Base-by-base conservation (phyloP, 2,888 invertebrate species). In the Monoplex corrugatus region DNA sequence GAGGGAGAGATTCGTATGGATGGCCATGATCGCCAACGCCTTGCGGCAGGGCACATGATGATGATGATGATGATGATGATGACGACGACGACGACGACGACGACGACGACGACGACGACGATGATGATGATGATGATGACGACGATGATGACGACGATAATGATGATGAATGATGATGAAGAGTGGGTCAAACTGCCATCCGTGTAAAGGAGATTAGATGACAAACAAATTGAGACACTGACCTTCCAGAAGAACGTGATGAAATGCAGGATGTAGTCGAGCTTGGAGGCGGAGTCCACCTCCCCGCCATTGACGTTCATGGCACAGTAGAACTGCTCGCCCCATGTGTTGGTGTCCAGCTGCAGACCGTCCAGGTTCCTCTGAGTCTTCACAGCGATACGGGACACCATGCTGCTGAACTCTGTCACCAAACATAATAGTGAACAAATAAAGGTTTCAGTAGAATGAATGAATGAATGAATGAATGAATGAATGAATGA, bases 271-370 rank as follows among this genome's bases (percentile, higher is more conserved):
- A 97, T 90, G 92, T 97, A 97, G 93, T 97, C 97, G 23, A 95
- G 82, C 32, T 94, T 91, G 10, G 96, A 96, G 1, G 97, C 97
- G 90, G 96, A 96, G 84, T 97, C 96, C 0, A 97, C 92, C 92
- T 97, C 97, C 5, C 97, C 97, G 0, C 97, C 97, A 93, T 97
- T 97, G 19, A 97, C 97, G 86, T 96, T 97, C 95, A 96, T 95
- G 6, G 97, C 97, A 89, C 96, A 96, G 90, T 96, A 94, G 90
- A 97, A 96, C 94, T 97, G 97, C 90, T 96, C 95, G 19, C 94
- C 95, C 96, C 97, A 97, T 0, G 97, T 96, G 87, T 96, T 96
- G n/a, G 96, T 96, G 92, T 97, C 96, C 28, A 97, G 96, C 90
- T 96, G 94, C 90, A 97, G 94, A 0, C 96, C 95, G 90, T 97